Base-by-base conservation (phyloP, 2,797 vertebrate species). In the Perodicticus potto region DNA sequence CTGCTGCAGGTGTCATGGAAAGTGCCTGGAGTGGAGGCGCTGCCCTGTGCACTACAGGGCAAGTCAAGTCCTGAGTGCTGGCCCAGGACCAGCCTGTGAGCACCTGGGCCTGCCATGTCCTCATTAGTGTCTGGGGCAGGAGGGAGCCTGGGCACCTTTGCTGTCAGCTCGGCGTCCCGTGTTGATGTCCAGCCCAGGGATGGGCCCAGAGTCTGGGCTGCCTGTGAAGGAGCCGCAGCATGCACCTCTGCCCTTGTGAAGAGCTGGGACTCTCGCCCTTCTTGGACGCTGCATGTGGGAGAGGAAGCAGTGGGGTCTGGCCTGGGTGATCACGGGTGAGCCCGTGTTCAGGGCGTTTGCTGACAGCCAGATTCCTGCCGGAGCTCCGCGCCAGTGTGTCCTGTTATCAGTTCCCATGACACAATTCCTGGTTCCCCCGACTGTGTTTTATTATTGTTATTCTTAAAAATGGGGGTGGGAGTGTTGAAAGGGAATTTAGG, bases 391-490 rank as follows among this genome's bases (percentile, higher is more conserved):
- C 53, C 77, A 25, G n/a, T 3, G 27, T 16, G 17, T 43, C 10
- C 37, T 43, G 86, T 55, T 84, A 95, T 93, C 74, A n/a, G 84
- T 92, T 94, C 94, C 95, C 94, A 57, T 95, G 97, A 97, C 97
- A 97, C 92, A 89, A 74, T 94, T 97, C 97, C 97, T 97, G 96
- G 91, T 74, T 92, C 81, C 95, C 59, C 70, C 96, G 89, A 95
- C 97, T 74, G 82, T 74, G 2, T 53, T 85, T 80, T 94, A 53
- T 95, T 97, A 70, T 95, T 97, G 92, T 97, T 98, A 80, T 97
- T 96, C 95, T 95, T 70, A 53, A 94, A 97, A 95, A 83, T 72
- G 92, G 93, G 87, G 69, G 73, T 53, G 81, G 91, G 77, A 69
- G 2, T 87, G 91, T 96, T 84, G 97, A 53, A 91, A 95, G 86